phyloP scores from a whole-genome alignment of 2,113 vertebrate species.

The Paradisaea rubra region DNA sequence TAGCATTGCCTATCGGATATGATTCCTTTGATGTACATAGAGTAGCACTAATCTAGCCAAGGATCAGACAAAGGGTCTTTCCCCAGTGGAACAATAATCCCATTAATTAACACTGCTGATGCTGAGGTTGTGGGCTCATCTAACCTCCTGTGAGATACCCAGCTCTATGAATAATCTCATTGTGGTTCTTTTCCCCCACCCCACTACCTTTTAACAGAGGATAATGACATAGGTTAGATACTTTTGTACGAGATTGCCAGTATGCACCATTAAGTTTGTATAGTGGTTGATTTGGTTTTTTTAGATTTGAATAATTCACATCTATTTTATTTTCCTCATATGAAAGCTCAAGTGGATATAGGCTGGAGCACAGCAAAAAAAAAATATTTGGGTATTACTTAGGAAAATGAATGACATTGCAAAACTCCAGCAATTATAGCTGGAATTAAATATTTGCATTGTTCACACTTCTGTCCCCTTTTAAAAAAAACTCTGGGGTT shows the following conservation, averaged over 20 bases:
- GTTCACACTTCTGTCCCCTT: neutral
- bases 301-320: neutral
- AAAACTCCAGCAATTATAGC: constrained; percentile 34
- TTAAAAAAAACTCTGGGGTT: neutral
- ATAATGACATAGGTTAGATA: neutral
- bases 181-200: neutral
- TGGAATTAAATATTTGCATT: constrained; percentile 18
- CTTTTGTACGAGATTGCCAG: neutral
- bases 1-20: neutral
- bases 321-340: neutral
- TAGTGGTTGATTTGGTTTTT: neutral
- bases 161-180: neutral
- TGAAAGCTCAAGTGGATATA: neutral
- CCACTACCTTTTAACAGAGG: neutral
- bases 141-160: neutral
- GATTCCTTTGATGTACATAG: neutral
- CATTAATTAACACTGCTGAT: neutral
- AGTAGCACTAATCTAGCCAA: neutral
- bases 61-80: neutral
- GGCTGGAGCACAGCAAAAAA: neutral
- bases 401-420: neutral
- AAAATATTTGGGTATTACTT: constrained; percentile 7
- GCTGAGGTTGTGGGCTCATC: neutral
- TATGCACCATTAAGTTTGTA: neutral
- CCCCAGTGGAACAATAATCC: neutral